Base-by-base conservation (phyloP, 2,888 invertebrate genomes). In the Myopa testacea region DNA sequence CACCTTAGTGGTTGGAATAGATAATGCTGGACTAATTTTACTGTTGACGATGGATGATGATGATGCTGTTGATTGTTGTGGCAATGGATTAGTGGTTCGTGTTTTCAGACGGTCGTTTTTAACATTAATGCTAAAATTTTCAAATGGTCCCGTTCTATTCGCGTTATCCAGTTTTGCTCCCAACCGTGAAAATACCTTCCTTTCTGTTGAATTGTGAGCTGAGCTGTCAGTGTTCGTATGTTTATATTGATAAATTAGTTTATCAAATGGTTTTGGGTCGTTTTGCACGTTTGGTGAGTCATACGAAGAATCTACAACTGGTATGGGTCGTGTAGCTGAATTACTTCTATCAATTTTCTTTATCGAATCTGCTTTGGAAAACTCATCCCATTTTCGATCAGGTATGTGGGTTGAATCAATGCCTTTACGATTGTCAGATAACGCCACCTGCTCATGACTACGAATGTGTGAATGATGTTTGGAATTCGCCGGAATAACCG, bases 51-150 rank as follows among this genome's bases (percentile, higher is more conserved):
- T 60, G 26, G 75, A 67, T 16, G 65, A 14, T 16, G 65, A 14
- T 4, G 52, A 70, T 45, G 8, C 5, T 6, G 65, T 40, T 26
- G 69, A 55, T 3, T 34, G 34, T 26, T 67, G 76, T 14, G 65
- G 72, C 6, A 45, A 60, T 8, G 34, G 19, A 26, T 55, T 34
- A 37, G 0, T 63, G 71, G 7, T 62, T 63, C 45, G 58, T 65
- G n/a, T 52, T 45, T 79, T 80, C 10, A 76, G 52, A 40, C 78
- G 81, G 45, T 82, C 83, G 63, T 82, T 83, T 38, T 77, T 75
- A 38, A 83, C 79, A 77, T 81, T 78, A 40, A 83, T 80, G n/a
- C 79, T 80, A 26, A 83, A 82, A 75, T 83, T 81, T 58, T 80
- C 77, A 73, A 45, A 79, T n/a, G 26, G 63, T 78, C n/a, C 63